Conservation (phyloP, 2,888 invertebrate genomes). For the Drosophila incognita region DNA sequence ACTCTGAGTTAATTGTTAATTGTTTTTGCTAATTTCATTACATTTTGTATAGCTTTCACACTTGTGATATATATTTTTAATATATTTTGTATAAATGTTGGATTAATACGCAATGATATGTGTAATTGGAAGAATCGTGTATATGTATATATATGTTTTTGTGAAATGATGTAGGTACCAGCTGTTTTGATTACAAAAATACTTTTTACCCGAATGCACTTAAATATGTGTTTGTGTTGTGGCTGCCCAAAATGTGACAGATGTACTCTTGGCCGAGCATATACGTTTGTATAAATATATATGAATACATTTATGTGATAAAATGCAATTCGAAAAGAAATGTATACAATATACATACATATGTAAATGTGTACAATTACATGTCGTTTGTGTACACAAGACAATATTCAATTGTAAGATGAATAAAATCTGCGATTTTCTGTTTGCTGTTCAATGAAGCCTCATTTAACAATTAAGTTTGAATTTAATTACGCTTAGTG, state of each 20-base stretch:
- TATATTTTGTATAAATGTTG: constrained; percentile 53
- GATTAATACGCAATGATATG: constrained; percentile 75
- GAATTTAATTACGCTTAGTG: constrained; percentile 44
- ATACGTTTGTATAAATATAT: constrained; percentile 1
- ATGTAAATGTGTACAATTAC: neutral
- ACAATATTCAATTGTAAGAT: constrained; percentile 14
- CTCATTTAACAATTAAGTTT: constrained; percentile 38
- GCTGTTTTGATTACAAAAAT: constrained; percentile 43
- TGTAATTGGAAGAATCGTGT: constrained; percentile 72
- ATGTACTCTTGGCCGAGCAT: constrained; percentile 2
- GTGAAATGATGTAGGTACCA: constrained; percentile 55
- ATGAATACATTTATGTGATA: neutral
- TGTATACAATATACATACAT: neutral
- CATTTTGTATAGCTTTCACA: constrained; percentile 28
- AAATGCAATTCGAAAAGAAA: neutral
- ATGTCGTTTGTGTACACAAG: neutral
- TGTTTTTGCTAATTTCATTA: constrained; percentile 32
- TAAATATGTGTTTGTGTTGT: constrained; percentile 11
- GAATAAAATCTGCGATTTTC: neutral
- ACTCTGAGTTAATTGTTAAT: constrained; percentile 29
- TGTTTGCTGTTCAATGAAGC: constrained; percentile 12
- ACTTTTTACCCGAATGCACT: constrained; percentile 30
- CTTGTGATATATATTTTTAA: constrained; percentile 37
- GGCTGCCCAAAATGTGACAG: constrained; percentile 1
- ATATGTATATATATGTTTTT: constrained; percentile 47